Conservation (phyloP, 2,888 invertebrate genomes). For the Epinotia ramella region DNA sequence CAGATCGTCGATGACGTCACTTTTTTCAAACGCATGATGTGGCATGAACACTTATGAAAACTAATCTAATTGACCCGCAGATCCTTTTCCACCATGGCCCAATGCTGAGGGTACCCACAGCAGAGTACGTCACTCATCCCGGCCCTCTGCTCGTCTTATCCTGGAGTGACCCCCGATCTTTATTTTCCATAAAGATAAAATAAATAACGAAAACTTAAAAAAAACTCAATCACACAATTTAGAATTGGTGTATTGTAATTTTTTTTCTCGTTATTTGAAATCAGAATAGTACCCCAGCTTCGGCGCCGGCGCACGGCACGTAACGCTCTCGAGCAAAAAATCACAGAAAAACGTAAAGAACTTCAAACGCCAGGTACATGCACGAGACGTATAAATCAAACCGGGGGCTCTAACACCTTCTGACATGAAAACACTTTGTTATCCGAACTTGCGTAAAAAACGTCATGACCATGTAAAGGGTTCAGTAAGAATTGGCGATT, state of each 20-base stretch:
- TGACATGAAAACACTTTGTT: conserved; percentile 81
- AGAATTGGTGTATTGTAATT: not conserved
- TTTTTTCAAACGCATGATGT: not conserved
- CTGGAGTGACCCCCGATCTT: no score
- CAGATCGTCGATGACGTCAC: not conserved
- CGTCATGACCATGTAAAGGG: conserved; percentile 53
- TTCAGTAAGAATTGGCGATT: conserved; percentile 31
- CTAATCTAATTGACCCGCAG: not conserved
- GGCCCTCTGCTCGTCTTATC: no score
- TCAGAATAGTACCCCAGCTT: conserved; percentile 38
- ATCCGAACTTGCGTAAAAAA: conserved; percentile 72
- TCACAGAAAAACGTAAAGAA: conserved; percentile 60
- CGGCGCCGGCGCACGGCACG: conserved; percentile 69
- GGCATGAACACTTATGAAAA: no score
- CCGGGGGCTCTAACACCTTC: conserved; percentile 71
- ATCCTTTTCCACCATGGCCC: not conserved
- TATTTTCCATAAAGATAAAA: not conserved
- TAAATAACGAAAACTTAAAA: not conserved
- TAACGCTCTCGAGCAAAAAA: conserved; percentile 61
- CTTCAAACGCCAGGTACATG: conserved; percentile 69
- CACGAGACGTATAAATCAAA: conserved; percentile 76
- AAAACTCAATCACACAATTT: not conserved
- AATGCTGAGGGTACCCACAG: no score
- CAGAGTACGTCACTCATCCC: no score
- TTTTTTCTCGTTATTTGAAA: not conserved